Conservation (phyloP, 1,140 invertebrate species). For the Oppia nitens region DNA sequence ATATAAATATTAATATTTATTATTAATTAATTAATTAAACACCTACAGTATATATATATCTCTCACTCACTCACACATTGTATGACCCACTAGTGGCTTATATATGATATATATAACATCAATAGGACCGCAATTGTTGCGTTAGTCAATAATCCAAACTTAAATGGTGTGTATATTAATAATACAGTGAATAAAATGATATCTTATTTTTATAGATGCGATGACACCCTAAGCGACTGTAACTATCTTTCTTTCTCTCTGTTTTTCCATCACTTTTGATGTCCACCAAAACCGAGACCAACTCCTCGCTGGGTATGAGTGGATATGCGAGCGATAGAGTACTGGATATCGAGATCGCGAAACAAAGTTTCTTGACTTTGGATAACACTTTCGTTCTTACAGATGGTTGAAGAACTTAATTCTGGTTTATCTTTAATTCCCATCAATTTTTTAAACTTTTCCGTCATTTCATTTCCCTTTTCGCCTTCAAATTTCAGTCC, state of each 20-base stretch:
- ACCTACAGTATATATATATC: too few species aligned
- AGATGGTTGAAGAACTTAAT: not conserved
- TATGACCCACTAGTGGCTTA: too few species aligned
- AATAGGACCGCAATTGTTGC: too few species aligned
- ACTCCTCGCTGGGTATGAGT: conserved; percentile 85
- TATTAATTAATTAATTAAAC: too few species aligned
- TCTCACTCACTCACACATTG: too few species aligned
- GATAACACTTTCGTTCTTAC: conserved; percentile 23
- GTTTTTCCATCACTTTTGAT: not conserved
- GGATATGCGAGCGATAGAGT: conserved; percentile 75
- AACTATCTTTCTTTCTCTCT: not conserved
- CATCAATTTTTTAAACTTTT: conserved; percentile 91
- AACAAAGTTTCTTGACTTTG: conserved; percentile 82
- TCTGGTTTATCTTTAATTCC: conserved; percentile 54
- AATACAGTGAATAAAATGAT: too few species aligned
- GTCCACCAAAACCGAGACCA: conserved; percentile 49
- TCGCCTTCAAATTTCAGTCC: conserved; percentile 68
- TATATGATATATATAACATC: too few species aligned
- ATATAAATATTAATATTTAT: too few species aligned
- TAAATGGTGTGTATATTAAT: too few species aligned
- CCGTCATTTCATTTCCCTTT: conserved; percentile 69
- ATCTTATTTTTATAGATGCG: not conserved
- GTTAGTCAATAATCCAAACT: too few species aligned
- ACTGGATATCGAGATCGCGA: conserved; percentile 75
- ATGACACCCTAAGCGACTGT: not conserved